phyloP scores from a whole-genome alignment of 2,113 vertebrate species.

The Dicaeum eximium region DNA sequence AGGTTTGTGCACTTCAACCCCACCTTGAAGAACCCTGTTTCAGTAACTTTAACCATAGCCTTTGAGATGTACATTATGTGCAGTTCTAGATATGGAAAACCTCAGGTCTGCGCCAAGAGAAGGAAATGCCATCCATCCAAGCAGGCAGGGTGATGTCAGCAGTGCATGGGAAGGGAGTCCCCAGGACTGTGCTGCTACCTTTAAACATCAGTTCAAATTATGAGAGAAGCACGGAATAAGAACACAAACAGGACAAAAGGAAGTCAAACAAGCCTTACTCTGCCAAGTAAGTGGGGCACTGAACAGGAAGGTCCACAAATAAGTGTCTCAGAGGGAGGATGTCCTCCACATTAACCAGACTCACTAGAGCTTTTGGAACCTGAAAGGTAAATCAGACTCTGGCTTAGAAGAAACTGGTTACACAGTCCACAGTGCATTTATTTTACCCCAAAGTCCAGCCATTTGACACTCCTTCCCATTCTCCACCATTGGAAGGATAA shows the following conservation, averaged over 20 bases:
- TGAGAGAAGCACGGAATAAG: neutral
- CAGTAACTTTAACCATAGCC: neutral
- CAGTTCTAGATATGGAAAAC: neutral
- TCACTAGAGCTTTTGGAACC: slow-evolving; percentile 90
- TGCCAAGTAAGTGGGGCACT: slow-evolving; percentile 78
- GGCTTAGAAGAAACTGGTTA: neutral
- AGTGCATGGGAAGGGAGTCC: neutral
- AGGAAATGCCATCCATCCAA: neutral
- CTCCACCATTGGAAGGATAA: neutral
- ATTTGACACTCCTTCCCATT: neutral
- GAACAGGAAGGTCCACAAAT: slow-evolving; percentile 68
- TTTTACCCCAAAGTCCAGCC: neutral
- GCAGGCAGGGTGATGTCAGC: neutral
- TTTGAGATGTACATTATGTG: neutral
- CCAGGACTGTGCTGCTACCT: neutral
- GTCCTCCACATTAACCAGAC: slow-evolving; percentile 80
- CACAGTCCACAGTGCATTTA: neutral
- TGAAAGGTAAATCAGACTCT: slow-evolving; percentile 36
- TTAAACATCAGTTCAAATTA: neutral
- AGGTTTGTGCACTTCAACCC: neutral
- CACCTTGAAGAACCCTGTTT: neutral
- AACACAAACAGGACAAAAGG: neutral
- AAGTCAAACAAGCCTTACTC: slow-evolving; percentile 55
- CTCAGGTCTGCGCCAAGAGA: neutral
- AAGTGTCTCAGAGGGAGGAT: slow-evolving; percentile 74